Evolutionary conservation across 2,797 vertebrate genomes (phyloP), one percentile per base, ranked within the genome.

Genomic region (Uromys caudimaculatus): DNA sequence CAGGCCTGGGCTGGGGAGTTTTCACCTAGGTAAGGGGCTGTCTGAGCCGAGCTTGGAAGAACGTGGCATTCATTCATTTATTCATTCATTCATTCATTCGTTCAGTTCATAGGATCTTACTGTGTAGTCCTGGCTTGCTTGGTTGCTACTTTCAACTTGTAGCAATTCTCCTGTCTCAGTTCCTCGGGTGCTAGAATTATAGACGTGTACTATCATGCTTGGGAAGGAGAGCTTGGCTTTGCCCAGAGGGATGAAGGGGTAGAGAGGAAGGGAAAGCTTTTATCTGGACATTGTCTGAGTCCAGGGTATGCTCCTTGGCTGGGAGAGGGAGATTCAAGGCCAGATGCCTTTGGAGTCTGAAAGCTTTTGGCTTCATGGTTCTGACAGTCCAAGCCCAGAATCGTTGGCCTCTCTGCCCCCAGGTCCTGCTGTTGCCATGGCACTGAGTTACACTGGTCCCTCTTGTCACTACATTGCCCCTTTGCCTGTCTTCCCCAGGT

Each of bases 351-450:
- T 69, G 35, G 88, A 69, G 71, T 54, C 64, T 86, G 32, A 93
- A 73, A 75, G 35, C 67, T 76, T 90, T 92, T 38, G 62, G 38
- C 92, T 93, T 90, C 75, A 17, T 12, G 1, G n/a, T 86, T 89
- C 94, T 95, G 88, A 78, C 87, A 81, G 56, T 23, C 54, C 13
- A 85, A 93, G 86, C 79, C 79, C 84, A 78, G 93, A 76, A 60
- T 47, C 47, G 14, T 88, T 52, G 62, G 82, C 73, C 79, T 56
- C 54, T 69, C 50, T 73, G 44, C 21, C 41, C 44, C 56, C 32
- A 13, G 84, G 52, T 69, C 88, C 62, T 88, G 56, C 77, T 94
- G 90, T 44, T 83, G 2, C 54, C 21, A 4, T 23, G 69, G 76
- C 14, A 95, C 77, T 83, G 81, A 58, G 78, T 84, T 75, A 41